Evolutionary conservation across 2,888 invertebrate genomes (phyloP), one percentile per base, ranked within the genome.

Genomic region (Dasysyrphus tricinctus): DNA sequence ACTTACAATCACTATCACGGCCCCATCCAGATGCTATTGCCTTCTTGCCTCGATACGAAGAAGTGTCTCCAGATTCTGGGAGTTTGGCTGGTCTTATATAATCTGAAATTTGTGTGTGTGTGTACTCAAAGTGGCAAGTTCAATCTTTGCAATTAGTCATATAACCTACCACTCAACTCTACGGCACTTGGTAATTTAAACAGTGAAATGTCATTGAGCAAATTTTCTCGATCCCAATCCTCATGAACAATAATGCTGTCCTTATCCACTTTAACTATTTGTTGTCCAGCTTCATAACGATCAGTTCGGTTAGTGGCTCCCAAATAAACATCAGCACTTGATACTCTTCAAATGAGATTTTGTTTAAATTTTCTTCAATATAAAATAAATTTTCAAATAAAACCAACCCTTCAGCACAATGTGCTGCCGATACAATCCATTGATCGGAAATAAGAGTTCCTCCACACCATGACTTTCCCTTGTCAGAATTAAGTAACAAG

Each of bases 191-290:
- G 90, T 57, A 93, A 89, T 44, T 89, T 89, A 44, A 93, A 88
- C 29, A 93, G 80, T 19, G 93, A 92, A 67, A 93, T 90, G 88
- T 93, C 93, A 85, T 93, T 92, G 1, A 85, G 56, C 47, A 92
- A 88, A 14, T 88, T 89, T 37, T 87, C 57, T 2, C 89, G 70
- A 78, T 90, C 89, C 90, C 90, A 92, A 49, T 89, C 88, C 67
- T 91, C 89, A 81, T 94, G 93, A 32, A 92, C 90, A 75, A 91
- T 90, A 11, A 90, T 87, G 75, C 89, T 83, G 5, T 81, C 80
- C 24, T 88, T 89, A 51, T 88, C 47, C 0, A 91, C 89, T 0
- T 84, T 81, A 49, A 89, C 80, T 14, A 77, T 88, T 32, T 88
- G 82, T 77, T 89, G 88, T 56, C 90, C 88, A 8, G 16, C 59